These are phyloP conservation scores for Melangyna quadrimaculata DNA, from an alignment of 2,888 invertebrate species.

Conservation along the genomic window DNA sequence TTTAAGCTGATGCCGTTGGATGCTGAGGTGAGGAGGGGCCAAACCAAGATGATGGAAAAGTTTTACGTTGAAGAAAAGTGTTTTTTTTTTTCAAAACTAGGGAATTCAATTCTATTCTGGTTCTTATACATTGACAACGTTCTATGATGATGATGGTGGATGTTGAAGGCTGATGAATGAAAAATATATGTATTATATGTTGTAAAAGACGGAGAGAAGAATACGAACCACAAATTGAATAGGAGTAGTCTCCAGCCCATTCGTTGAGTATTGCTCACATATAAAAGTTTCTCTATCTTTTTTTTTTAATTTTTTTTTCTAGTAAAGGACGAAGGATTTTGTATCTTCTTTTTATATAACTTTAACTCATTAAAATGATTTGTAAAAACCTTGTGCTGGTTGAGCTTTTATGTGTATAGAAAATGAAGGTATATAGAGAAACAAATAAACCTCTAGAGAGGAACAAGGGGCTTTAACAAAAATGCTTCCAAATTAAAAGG, in stretches of 20 bases:
- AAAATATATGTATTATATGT: conserved; percentile 9
- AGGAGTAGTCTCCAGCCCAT: conserved; percentile 35
- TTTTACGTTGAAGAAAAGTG: conserved; percentile 28
- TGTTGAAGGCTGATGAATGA: conserved; percentile 60
- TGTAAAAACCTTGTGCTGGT: conserved; percentile 36
- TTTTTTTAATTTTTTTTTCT: not conserved
- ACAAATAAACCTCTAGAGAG: not conserved
- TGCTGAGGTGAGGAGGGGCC: no score
- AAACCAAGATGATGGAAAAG: conserved; percentile 65
- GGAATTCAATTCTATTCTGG: conserved; percentile 51
- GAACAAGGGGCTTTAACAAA: conserved; percentile 27
- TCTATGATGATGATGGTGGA: conserved; percentile 29
- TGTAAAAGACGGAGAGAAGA: conserved; percentile 25
- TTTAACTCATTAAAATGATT: conserved; percentile 71
- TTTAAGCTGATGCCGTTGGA: no score
- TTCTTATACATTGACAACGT: conserved; percentile 57
- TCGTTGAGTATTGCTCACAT: conserved; percentile 15
- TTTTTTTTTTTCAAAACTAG: conserved; percentile 21
- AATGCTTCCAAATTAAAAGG: conserved; percentile 47
- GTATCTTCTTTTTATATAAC: conserved; percentile 33
- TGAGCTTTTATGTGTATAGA: not conserved
- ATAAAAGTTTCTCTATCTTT: conserved; percentile 1
- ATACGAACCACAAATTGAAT: conserved; percentile 65
- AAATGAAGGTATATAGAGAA: not conserved
- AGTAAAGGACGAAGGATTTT: conserved; percentile 19